Percentiles rank a stretch among this genome's conserved stretches.
These are phyloP conservation scores for Apomyelois bistriatella DNA, from an alignment of 2,888 invertebrate genomes.

Conservation along the genomic window DNA sequence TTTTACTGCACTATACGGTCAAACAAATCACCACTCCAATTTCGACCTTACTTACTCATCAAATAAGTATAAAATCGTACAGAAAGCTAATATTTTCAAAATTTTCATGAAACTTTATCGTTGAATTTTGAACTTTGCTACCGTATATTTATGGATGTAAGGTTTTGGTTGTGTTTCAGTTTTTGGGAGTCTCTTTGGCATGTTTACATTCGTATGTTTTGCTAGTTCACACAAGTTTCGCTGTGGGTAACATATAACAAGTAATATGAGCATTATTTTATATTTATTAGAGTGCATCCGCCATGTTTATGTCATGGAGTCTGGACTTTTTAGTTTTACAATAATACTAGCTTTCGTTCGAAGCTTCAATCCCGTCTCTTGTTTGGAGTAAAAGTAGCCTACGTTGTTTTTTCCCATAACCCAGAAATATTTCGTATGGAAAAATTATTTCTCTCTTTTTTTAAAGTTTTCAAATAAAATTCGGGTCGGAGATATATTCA, in stretches of 20 bases:
- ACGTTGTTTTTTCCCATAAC: too few relatives aligned
- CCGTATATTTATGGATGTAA: background rate
- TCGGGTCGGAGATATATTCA: too few relatives aligned
- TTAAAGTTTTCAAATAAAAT: too few relatives aligned
- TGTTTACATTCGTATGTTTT: slow-evolving; percentile 2
- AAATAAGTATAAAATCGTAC: background rate
- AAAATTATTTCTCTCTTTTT: too few relatives aligned
- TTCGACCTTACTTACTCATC: background rate
- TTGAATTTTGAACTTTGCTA: background rate
- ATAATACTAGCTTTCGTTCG: too few relatives aligned
- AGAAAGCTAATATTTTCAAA: background rate
- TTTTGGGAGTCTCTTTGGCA: background rate
- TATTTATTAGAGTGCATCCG: slow-evolving; percentile 1
- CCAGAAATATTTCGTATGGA: too few relatives aligned
- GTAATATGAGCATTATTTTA: background rate
- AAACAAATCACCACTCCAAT: background rate
- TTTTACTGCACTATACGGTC: background rate
- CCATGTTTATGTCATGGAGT: background rate
- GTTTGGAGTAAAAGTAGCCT: too few relatives aligned
- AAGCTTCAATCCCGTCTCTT: background rate
- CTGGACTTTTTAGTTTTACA: too few relatives aligned
- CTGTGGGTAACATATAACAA: slow-evolving; percentile 2
- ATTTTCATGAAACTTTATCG: background rate
- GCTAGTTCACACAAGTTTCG: background rate
- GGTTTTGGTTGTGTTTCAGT: background rate